Conservation (phyloP, 2,113 vertebrate genomes). For the Cryptoleucopteryx plumbea region DNA sequence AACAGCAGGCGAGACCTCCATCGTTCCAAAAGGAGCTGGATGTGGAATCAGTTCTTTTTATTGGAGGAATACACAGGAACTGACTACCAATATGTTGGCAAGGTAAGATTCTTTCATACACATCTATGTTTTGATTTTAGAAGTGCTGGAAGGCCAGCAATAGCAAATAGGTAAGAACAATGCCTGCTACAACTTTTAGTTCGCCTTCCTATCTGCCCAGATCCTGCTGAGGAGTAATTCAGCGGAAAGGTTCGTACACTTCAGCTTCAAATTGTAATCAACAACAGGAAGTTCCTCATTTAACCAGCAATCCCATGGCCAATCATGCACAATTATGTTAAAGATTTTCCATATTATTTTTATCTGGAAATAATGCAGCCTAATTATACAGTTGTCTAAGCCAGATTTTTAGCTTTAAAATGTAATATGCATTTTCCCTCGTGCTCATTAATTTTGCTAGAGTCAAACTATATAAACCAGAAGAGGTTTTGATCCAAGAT, state of each 20-base stretch:
- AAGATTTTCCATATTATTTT: constrained; percentile 40
- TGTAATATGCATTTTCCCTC: not conserved
- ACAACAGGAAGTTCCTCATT: not conserved
- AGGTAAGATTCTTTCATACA: constrained; percentile 76
- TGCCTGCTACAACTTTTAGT: not conserved
- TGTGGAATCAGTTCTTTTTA: constrained; percentile 99
- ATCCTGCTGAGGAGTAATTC: constrained; percentile 7
- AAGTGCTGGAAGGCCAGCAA: not conserved
- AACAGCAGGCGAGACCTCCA: constrained; percentile 73
- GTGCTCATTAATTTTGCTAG: not conserved
- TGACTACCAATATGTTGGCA: constrained; percentile 93
- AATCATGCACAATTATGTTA: not conserved
- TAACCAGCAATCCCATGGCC: not conserved
- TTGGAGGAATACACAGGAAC: constrained; percentile 93
- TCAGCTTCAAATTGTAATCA: constrained; percentile 1
- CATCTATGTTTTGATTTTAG: not conserved
- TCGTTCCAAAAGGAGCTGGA: constrained; percentile 95
- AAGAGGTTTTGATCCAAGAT: not conserved
- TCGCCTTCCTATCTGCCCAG: not conserved
- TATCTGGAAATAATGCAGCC: not conserved
- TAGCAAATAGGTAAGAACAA: not conserved
- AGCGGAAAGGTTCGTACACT: not conserved
- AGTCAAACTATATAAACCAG: not conserved
- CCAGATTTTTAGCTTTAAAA: not conserved
- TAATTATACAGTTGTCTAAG: not conserved